Base-by-base conservation (phyloP, 2,888 invertebrate genomes). In the Selenia dentaria region DNA sequence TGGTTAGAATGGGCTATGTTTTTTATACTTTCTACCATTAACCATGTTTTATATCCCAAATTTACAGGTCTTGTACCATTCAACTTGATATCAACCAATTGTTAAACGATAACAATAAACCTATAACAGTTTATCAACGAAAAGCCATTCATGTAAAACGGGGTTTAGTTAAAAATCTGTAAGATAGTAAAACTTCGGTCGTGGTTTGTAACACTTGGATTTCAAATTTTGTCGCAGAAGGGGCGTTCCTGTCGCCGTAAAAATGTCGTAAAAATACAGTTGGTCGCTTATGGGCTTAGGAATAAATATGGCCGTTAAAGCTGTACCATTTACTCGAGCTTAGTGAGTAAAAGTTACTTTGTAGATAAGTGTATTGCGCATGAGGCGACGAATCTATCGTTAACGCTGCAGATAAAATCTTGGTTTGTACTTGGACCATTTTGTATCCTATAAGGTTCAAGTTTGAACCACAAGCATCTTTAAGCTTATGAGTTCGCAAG, bases 231-330 rank as follows among this genome's bases (percentile, higher is more conserved):
- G 60, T 58, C 42, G 32, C 44, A 38, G 10, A 51, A 34, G 40
- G 51, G 59, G 47, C 45, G 47, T 53, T 39, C 42, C 36, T 28
- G 39, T 39, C 47, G 43, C 61, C 59, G 53, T 70, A 70, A 70
- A 70, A 65, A 57, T 27, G 51, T 58, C 70, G 60, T 70, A 61
- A 70, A 69, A 49, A 32, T 54, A 70, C 62, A 58, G 64, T 60
- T 62, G 26, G 32, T 31, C 40, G 39, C 45, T 63, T 57, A 60
- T 56, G 31, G 47, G 37, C 61, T 57, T 56, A 50, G 55, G 46
- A 59, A 62, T 62, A 57, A 64, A 65, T 62, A 80, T 73, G 74
- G 73, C 76, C 74, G 73, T 67, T 48, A 52, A 46, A 54, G 2
- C 16, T 13, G 32, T 35, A 44, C 29, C 27, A 48, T 48, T 46